Percentiles rank a stretch among this genome's conserved stretches.
Conservation (phyloP, 1,140 invertebrate species). For the Copidosoma floridanum region DNA sequence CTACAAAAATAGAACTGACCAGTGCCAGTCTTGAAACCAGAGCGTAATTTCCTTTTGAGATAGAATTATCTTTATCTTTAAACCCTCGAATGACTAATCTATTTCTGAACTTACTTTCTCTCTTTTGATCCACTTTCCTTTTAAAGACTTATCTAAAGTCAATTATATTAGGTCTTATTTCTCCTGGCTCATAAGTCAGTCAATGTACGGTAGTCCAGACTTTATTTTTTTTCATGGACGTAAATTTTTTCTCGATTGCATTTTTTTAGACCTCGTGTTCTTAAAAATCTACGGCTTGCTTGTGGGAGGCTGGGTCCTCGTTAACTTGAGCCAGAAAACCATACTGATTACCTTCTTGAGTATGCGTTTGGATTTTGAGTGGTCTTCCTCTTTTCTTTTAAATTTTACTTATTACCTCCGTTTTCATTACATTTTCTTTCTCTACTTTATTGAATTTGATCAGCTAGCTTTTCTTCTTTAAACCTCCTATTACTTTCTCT, state of each 20-base stretch:
- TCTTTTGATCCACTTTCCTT: not conserved
- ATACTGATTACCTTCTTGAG: no score
- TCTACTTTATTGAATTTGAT: no score
- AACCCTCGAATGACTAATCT: not conserved
- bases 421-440: no score
- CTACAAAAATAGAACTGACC: not conserved
- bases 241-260: not conserved
- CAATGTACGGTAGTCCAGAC: not conserved
- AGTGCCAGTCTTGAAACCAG: not conserved
- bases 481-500: no score
- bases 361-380: no score
- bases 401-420: no score
- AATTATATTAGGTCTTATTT: not conserved
- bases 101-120: not conserved
- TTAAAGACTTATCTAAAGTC: not conserved
- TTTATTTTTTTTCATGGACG: not conserved
- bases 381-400: no score
- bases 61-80: not conserved
- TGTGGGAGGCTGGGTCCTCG: no score
- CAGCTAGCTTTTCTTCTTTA: no score
- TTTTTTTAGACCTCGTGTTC: no score
- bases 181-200: not conserved
- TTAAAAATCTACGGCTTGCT: no score
- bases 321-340: no score
- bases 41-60: not conserved